Percentiles rank a stretch among this genome's conserved stretches.
Evolutionary conservation across 2,888 invertebrate genomes (phyloP).

Genomic region (Psylliodes chrysocephalus): DNA sequence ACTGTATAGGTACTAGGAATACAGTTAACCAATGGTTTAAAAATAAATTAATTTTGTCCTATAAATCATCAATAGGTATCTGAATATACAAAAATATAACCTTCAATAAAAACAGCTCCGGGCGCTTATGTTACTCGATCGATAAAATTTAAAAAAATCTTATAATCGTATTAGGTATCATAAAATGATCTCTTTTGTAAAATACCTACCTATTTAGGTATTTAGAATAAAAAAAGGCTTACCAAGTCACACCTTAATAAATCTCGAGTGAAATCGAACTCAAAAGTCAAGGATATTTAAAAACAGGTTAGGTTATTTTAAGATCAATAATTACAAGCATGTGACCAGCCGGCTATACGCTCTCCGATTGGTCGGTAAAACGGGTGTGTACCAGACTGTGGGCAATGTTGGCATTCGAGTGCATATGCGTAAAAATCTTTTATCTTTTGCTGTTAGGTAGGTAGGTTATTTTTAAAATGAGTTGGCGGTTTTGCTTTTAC

Average conservation of each 20-base stretch:
- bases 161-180: no score
- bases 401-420: slow-evolving; percentile 15
- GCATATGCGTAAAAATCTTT: background rate
- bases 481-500: background rate
- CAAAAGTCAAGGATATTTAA: slow-evolving; percentile 51
- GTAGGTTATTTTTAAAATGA: slow-evolving; percentile 2
- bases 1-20: no score
- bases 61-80: no score
- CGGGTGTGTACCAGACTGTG: slow-evolving; percentile 53
- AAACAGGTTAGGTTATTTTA: slow-evolving; percentile 50
- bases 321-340: slow-evolving; percentile 52
- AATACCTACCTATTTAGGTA: no score
- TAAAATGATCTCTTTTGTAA: no score
- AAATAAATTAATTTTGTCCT: no score
- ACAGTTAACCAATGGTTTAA: no score
- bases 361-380: slow-evolving; percentile 50
- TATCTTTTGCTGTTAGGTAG: background rate
- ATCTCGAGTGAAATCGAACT: slow-evolving; percentile 23
- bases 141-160: no score
- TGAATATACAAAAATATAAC: no score
- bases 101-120: no score
- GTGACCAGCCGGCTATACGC: slow-evolving; percentile 39
- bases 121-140: no score
- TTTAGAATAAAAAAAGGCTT: slow-evolving; percentile 14
- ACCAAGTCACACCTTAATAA: slow-evolving; percentile 21